phyloP scores from a whole-genome alignment of 2,888 invertebrate genomes.

The Apamea anceps region DNA sequence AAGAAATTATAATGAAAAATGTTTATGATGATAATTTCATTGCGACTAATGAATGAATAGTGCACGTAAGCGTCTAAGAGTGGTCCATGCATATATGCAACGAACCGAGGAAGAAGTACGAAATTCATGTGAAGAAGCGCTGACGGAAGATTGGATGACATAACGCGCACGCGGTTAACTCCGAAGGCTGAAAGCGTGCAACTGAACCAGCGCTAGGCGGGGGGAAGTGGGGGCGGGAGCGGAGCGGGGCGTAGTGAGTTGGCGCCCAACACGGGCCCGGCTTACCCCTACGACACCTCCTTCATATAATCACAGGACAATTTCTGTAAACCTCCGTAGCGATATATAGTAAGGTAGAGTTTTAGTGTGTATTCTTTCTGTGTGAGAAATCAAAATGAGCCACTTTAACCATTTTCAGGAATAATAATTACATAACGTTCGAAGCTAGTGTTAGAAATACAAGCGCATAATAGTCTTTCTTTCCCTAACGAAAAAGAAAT shows the following conservation, averaged over 20 bases:
- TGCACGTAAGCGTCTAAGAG: slow-evolving; percentile 88
- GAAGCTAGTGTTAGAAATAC: not conserved
- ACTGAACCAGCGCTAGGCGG: slow-evolving; percentile 74
- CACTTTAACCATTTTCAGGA: not conserved
- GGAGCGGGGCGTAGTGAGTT: slow-evolving; percentile 76
- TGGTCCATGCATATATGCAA: slow-evolving; percentile 89
- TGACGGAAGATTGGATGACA: slow-evolving; percentile 84
- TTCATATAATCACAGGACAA: slow-evolving; percentile 85
- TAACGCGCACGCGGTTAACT: slow-evolving; percentile 86
- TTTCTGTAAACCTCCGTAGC: slow-evolving; percentile 82
- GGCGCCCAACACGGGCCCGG: slow-evolving; percentile 80
- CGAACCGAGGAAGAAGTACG: slow-evolving; percentile 87
- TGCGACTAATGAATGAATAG: slow-evolving; percentile 78
- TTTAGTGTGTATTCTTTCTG: slow-evolving; percentile 33
- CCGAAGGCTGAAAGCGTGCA: slow-evolving; percentile 83
- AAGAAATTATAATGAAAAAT: slow-evolving; percentile 53
- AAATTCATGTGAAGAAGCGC: slow-evolving; percentile 86
- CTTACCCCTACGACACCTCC: slow-evolving; percentile 78
- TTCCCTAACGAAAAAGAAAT: not conserved
- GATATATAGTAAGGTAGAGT: slow-evolving; percentile 70
- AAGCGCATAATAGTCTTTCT: not conserved
- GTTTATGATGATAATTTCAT: slow-evolving; percentile 60
- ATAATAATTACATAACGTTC: slow-evolving; percentile 3
- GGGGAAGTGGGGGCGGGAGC: slow-evolving; percentile 71
- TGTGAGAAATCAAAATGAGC: slow-evolving; percentile 28